A percentile compares a stretch with the other conserved stretches of the same genome.
Evolutionary conservation across 2,888 invertebrate genomes (phyloP).

Genomic region (Baccha elongata): DNA sequence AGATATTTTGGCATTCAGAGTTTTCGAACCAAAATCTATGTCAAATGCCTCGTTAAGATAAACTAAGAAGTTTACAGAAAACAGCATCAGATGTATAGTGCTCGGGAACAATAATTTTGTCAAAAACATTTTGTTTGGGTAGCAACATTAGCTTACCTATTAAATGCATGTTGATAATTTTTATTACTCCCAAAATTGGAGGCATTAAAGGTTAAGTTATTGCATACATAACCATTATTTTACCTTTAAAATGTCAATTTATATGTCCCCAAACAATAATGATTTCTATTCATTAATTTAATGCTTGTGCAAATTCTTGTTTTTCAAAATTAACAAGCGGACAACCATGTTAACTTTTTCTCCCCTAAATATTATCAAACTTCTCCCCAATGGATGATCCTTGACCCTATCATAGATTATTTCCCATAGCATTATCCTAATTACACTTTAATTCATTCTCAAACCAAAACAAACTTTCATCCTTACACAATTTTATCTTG

Average conservation of each 20-base stretch:
- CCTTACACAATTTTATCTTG: not conserved
- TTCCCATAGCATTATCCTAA: constrained; percentile 56
- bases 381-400: constrained; percentile 22
- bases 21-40: no score
- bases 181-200: no score
- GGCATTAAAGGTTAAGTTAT: no score
- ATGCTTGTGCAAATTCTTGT: not conserved
- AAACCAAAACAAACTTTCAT: constrained; percentile 28
- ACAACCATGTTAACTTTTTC: not conserved
- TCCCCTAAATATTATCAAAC: constrained; percentile 14
- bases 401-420: constrained; percentile 60
- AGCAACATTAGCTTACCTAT: no score
- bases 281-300: constrained; percentile 13
- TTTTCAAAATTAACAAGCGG: not conserved
- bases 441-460: constrained; percentile 57
- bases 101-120: no score
- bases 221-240: no score
- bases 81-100: no score
- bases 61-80: no score
- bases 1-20: no score
- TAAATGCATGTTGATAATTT: no score
- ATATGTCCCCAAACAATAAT: constrained; percentile 4
- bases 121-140: no score
- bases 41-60: no score
- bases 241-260: constrained; percentile 12